Percentiles rank a stretch among this genome's conserved stretches.
These are phyloP conservation scores for Gambusia yucatana DNA, from an alignment of 2,797 vertebrate genomes.

Conservation along the genomic window DNA sequence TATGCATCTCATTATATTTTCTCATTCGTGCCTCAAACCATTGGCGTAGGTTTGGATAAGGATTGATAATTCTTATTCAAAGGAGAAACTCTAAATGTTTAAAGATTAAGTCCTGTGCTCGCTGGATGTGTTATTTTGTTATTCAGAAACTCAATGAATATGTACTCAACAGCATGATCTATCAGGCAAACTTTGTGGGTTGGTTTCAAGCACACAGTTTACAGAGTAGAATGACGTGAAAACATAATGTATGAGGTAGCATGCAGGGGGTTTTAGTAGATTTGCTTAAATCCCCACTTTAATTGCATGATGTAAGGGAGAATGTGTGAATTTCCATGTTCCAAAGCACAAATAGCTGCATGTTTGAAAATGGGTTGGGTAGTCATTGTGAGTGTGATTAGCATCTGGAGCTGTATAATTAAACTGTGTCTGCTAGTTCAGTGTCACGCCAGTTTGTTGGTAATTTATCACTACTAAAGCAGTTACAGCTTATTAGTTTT, in stretches of 20 bases:
- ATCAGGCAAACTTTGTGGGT: not conserved
- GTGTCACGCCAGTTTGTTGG: conserved; percentile 33
- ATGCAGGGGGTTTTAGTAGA: conserved; percentile 75
- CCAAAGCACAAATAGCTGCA: conserved; percentile 73
- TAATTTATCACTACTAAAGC: conserved; percentile 39
- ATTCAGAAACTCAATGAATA: conserved; percentile 64
- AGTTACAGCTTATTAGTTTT: conserved; percentile 9
- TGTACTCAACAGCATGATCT: not conserved
- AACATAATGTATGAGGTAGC: conserved; percentile 34
- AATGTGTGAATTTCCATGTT: conserved; percentile 76
- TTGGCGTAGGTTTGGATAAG: not conserved
- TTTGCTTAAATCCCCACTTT: conserved; percentile 78
- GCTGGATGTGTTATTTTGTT: conserved; percentile 60
- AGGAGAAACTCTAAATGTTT: conserved; percentile 24
- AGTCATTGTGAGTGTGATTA: conserved; percentile 72
- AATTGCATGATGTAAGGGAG: conserved; percentile 68
- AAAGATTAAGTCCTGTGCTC: conserved; percentile 29
- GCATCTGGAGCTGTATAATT: conserved; percentile 76
- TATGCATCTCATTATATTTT: conserved; percentile 23
- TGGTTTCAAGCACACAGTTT: conserved; percentile 36
- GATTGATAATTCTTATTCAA: conserved; percentile 38
- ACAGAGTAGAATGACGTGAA: conserved; percentile 67
- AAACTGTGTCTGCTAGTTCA: conserved; percentile 57
- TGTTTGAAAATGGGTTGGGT: conserved; percentile 72
- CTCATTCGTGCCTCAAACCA: conserved; percentile 37